Evolutionary conservation across 2,888 invertebrate species (phyloP).

Genomic region (Scaptomyza parva): DNA sequence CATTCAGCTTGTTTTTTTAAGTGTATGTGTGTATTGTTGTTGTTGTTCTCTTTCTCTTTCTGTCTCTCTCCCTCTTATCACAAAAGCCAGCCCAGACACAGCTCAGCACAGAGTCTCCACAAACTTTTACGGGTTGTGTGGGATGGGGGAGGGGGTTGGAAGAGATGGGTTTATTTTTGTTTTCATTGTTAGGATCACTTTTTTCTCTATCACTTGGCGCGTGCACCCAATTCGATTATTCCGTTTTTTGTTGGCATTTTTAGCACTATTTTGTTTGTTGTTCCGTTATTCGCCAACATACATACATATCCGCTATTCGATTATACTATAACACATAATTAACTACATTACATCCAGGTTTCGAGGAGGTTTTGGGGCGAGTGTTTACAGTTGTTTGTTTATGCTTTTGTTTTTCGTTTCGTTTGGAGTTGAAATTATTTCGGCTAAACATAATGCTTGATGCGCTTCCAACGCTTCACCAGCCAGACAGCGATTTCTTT

Average conservation of each 20-base stretch:
- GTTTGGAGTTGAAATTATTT: slow-evolving; percentile 1
- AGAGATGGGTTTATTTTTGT: neutral
- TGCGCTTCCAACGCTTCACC: slow-evolving; percentile 26
- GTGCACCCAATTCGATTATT: slow-evolving; percentile 13
- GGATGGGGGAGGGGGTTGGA: no score
- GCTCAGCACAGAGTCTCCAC: slow-evolving; percentile 11
- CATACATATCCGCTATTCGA: neutral
- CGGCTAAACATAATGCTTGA: slow-evolving; percentile 8
- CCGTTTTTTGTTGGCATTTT: slow-evolving; percentile 1
- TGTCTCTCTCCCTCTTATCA: slow-evolving; percentile 22
- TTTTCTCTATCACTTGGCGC: slow-evolving; percentile 24
- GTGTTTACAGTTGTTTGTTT: neutral
- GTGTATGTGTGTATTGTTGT: neutral
- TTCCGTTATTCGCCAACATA: neutral
- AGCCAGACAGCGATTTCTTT: slow-evolving; percentile 1
- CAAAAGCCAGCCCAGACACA: slow-evolving; percentile 27
- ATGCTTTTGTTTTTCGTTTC: neutral
- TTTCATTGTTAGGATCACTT: neutral
- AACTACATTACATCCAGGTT: slow-evolving; percentile 4
- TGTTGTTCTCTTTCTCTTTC: neutral
- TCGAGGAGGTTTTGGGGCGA: neutral
- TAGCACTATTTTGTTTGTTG: neutral
- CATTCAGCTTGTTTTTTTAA: slow-evolving; percentile 1
- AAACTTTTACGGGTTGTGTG: neutral
- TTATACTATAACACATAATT: slow-evolving; percentile 13